Evolutionary conservation across 2,797 vertebrate genomes (phyloP).

Genomic region (Anableps anableps): DNA sequence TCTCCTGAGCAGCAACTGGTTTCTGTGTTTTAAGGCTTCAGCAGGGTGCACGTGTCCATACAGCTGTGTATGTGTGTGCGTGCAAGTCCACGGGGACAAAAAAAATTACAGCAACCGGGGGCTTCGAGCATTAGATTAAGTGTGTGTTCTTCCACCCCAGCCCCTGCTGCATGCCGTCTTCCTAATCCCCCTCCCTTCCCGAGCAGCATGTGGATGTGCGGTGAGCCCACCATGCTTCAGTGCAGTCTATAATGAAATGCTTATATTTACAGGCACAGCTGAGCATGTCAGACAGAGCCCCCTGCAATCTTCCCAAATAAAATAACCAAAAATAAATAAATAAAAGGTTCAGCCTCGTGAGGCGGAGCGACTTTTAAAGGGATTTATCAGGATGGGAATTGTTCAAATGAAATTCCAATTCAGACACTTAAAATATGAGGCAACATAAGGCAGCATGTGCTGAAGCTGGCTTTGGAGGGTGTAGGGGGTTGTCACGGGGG

Average conservation of each 20-base stretch:
- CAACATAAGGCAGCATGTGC: constrained; percentile 86
- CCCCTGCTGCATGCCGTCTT: constrained; percentile 78
- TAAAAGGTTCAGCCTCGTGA: constrained; percentile 87
- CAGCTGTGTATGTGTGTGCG: constrained; percentile 12
- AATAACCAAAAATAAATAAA: constrained; percentile 89
- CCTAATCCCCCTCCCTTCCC: constrained; percentile 76
- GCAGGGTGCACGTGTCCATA: constrained; percentile 38
- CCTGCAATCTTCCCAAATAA: constrained; percentile 88
- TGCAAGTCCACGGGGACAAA: constrained; percentile 70
- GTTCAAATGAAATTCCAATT: constrained; percentile 97
- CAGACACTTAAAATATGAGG: constrained; percentile 95
- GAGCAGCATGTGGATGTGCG: constrained; percentile 72
- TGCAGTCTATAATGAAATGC: constrained; percentile 99
- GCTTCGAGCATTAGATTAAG: constrained; percentile 83
- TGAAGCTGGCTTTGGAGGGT: constrained; percentile 61
- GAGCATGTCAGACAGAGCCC: constrained; percentile 95
- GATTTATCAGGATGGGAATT: constrained; percentile 97
- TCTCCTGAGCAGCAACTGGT: constrained; percentile 74
- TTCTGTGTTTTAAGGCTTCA: constrained; percentile 59
- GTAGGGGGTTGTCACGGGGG: constrained; percentile 47
- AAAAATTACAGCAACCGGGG: constrained; percentile 77
- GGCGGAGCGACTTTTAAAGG: constrained; percentile 94
- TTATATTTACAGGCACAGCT: constrained; percentile 98
- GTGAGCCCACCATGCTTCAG: constrained; percentile 93
- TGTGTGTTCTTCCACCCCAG: constrained; percentile 77